These are phyloP conservation scores for Hephaestus fuliginosus DNA, from an alignment of 2,797 vertebrate species.

Conservation along the genomic window DNA sequence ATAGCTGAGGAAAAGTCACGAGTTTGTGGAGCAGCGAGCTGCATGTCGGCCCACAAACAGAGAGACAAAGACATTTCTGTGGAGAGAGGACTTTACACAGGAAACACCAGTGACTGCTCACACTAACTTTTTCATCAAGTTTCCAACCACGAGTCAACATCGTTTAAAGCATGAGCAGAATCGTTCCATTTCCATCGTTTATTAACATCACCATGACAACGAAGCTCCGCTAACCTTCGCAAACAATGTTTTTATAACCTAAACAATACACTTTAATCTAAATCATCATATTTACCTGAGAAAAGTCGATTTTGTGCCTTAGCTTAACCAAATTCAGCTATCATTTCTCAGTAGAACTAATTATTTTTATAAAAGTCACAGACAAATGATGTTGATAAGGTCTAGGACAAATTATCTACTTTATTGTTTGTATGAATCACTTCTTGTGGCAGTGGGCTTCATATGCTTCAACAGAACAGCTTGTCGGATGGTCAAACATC, in stretches of 20 bases:
- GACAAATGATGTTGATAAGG: background rate
- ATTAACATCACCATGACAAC: background rate
- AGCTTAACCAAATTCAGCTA: background rate
- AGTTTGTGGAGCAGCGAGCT: slow-evolving; percentile 59
- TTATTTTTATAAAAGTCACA: background rate
- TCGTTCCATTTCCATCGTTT: background rate
- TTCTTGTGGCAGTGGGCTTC: background rate
- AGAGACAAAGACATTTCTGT: slow-evolving; percentile 74
- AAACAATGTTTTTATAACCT: background rate
- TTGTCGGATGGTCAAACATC: background rate
- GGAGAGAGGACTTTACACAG: slow-evolving; percentile 28
- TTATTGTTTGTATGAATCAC: background rate
- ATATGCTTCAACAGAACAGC: background rate
- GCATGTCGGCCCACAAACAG: slow-evolving; percentile 36
- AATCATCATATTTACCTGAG: background rate
- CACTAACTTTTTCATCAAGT: slow-evolving; percentile 34
- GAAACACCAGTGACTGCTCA: slow-evolving; percentile 39
- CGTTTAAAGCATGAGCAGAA: background rate
- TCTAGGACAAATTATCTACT: background rate
- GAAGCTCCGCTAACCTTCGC: background rate
- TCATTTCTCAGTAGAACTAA: no score
- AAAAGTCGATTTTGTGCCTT: background rate
- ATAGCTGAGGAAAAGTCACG: slow-evolving; percentile 71
- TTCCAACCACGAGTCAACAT: background rate
- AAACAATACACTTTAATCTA: background rate